phyloP scores from a whole-genome alignment of 2,113 vertebrate species.

The Atherinomorus stipes region DNA sequence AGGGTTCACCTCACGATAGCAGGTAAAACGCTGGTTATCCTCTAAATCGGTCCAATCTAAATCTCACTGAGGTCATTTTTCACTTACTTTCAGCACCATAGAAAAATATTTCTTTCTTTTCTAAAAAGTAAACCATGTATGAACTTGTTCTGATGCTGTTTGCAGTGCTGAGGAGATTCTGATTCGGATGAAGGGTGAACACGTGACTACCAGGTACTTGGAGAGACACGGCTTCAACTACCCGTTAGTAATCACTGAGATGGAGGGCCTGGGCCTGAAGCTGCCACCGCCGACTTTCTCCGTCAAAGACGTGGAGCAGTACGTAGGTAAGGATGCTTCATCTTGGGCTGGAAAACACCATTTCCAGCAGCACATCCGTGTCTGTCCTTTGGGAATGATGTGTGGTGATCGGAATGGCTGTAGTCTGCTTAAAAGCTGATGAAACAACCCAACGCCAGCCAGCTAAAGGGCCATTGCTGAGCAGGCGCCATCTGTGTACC shows the following conservation, averaged over 20 bases:
- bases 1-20: too few relatives aligned
- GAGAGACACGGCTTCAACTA: slow-evolving; percentile 94
- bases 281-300: slow-evolving; percentile 91
- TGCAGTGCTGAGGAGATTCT: slow-evolving; percentile 92
- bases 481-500: slow-evolving; percentile 70
- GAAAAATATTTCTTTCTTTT: too few relatives aligned
- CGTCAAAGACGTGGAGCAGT: slow-evolving; percentile 93
- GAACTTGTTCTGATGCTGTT: slow-evolving; percentile 2
- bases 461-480: slow-evolving; percentile 49
- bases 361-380: slow-evolving; percentile 21
- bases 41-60: too few relatives aligned
- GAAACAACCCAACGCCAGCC: slow-evolving; percentile 44
- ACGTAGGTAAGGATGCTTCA: slow-evolving; percentile 89
- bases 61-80: too few relatives aligned
- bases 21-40: too few relatives aligned
- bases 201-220: slow-evolving; percentile 92
- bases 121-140: too few relatives aligned
- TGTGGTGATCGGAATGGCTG: slow-evolving; percentile 6
- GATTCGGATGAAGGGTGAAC: slow-evolving; percentile 92
- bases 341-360: slow-evolving; percentile 20
- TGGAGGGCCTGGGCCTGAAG: slow-evolving; percentile 93
- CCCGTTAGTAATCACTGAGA: slow-evolving; percentile 90
- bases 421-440: slow-evolving; percentile 45
- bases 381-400: slow-evolving; percentile 29
- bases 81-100: too few relatives aligned